Conservation (phyloP, 2,113 vertebrate genomes). For the Rhinoptilus africanus region DNA sequence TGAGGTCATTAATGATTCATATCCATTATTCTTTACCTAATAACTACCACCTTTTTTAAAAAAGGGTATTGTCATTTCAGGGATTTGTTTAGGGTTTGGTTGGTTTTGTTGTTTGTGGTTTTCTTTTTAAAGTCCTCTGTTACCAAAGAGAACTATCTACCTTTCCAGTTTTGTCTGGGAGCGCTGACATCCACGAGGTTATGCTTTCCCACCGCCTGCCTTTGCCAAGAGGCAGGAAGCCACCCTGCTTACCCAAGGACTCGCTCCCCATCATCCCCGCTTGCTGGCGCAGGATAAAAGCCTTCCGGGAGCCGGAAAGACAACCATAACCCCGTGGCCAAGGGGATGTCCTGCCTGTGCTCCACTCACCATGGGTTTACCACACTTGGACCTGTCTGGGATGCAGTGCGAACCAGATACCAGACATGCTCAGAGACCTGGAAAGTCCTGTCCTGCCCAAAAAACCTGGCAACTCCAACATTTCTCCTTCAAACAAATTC, state of each 20-base stretch:
- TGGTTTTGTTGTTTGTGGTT: neutral
- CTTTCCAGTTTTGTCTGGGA: neutral
- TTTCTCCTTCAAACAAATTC: neutral
- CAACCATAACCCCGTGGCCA: neutral
- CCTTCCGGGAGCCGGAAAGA: fast-evolving
- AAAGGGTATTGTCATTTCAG: neutral
- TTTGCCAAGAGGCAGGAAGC: neutral
- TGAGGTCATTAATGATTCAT: neutral
- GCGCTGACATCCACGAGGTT: neutral
- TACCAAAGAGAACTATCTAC: neutral
- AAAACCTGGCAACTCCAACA: neutral
- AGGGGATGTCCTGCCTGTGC: neutral
- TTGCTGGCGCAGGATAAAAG: neutral
- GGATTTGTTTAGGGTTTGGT: too few species aligned
- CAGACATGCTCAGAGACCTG: neutral
- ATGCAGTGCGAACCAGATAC: neutral
- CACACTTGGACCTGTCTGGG: neutral
- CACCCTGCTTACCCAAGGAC: neutral
- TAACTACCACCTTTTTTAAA: neutral
- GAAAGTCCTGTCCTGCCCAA: neutral
- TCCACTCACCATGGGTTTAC: neutral
- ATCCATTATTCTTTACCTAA: neutral
- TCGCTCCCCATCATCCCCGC: fast-evolving
- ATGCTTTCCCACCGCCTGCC: too few species aligned
- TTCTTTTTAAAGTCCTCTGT: neutral